Conservation (phyloP, 2,797 vertebrate genomes). For the Diglossa cyanea region DNA sequence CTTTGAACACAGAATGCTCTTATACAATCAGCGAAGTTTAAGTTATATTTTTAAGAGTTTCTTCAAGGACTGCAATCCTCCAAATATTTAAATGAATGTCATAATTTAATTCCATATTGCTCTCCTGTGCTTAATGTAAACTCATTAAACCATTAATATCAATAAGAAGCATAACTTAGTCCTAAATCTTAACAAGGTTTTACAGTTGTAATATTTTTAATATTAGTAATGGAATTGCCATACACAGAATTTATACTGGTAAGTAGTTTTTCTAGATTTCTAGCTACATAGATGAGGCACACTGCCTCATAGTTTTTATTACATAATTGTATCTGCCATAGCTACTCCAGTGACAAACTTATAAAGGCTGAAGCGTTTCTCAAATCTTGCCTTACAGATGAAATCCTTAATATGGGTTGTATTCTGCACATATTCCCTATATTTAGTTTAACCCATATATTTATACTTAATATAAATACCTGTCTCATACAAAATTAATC, state of each 20-base stretch:
- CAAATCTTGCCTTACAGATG: not conserved
- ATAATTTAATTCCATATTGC: not conserved
- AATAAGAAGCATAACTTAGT: not conserved
- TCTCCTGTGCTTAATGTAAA: not conserved
- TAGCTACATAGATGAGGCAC: not conserved
- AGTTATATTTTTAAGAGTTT: not conserved
- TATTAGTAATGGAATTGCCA: not conserved
- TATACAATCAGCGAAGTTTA: not conserved
- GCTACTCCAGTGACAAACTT: not conserved
- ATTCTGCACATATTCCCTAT: not conserved
- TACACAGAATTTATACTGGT: not conserved
- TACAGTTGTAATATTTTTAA: not conserved
- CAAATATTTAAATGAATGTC: not conserved
- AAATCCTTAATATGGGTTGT: not conserved
- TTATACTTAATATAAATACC: not conserved
- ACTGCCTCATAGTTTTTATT: not conserved
- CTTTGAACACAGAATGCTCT: not conserved
- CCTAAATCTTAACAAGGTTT: not conserved
- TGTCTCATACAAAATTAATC: not conserved
- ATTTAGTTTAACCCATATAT: not conserved
- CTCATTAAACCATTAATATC: not conserved
- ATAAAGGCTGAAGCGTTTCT: not conserved
- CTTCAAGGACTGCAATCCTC: not conserved
- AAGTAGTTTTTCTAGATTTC: not conserved
- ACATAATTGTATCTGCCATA: not conserved